Percentiles rank a stretch among this genome's conserved stretches.
Evolutionary conservation across 1,140 invertebrate species (phyloP).

Genomic region (Calliphora vicina): DNA sequence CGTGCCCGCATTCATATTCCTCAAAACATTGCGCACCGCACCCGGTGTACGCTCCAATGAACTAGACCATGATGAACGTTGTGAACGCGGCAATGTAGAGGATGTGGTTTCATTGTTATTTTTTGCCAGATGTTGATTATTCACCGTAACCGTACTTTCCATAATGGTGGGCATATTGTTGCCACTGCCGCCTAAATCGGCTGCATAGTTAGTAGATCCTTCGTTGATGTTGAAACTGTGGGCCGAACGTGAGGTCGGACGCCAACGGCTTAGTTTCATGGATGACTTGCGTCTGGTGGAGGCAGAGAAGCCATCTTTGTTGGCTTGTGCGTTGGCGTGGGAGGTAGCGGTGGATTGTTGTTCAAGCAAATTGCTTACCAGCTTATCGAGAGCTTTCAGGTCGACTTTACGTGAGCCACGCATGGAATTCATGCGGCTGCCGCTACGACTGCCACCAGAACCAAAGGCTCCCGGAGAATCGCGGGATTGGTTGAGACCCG

Average conservation of each 20-base stretch:
- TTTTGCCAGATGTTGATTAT: not conserved
- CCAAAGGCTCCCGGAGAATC: conserved; percentile 22
- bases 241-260: conserved; percentile 56
- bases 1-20: conserved; percentile 37
- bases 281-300: conserved; percentile 44
- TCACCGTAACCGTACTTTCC: conserved; percentile 44
- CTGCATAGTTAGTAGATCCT: conserved; percentile 9
- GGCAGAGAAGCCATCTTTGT: not conserved
- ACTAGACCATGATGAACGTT: conserved; percentile 38
- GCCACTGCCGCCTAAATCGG: not conserved
- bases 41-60: conserved; percentile 47
- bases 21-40: conserved; percentile 41
- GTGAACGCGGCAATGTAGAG: not conserved
- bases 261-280: conserved; percentile 58
- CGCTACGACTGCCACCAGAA: conserved; percentile 43
- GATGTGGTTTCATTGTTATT: not conserved
- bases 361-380: conserved; percentile 56
- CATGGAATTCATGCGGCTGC: conserved; percentile 57
- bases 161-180: conserved; percentile 57
- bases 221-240: conserved; percentile 48
- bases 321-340: not conserved
- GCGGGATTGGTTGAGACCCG: conserved; percentile 48
- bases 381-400: conserved; percentile 56
- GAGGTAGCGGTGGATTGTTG: conserved; percentile 43
- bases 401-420: conserved; percentile 57